Conservation (phyloP, 2,888 invertebrate species). For the Melieria omissa region DNA sequence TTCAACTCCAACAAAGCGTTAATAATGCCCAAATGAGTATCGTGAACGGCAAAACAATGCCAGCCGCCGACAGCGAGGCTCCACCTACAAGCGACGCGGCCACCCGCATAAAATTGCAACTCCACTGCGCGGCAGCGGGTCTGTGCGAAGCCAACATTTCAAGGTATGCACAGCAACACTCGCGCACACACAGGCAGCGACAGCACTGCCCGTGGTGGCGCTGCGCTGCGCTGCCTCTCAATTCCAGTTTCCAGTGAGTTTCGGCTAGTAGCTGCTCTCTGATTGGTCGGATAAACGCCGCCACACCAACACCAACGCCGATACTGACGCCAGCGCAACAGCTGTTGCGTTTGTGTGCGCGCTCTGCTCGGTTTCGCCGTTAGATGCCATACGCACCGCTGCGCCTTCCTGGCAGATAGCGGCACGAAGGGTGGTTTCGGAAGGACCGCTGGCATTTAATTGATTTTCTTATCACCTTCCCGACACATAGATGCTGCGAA, state of each 20-base stretch:
- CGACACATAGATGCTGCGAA: too few relatives aligned
- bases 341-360: neutral
- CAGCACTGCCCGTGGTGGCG: too few relatives aligned
- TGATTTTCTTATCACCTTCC: too few relatives aligned
- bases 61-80: slow-evolving; percentile 47
- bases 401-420: too few relatives aligned
- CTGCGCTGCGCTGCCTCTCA: too few relatives aligned
- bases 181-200: neutral
- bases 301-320: neutral
- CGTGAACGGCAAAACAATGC: neutral
- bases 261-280: slow-evolving; percentile 22
- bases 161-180: neutral
- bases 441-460: too few relatives aligned
- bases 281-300: slow-evolving; percentile 36
- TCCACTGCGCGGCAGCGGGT: neutral
- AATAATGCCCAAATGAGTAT: neutral
- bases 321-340: neutral
- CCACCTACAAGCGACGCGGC: slow-evolving; percentile 53
- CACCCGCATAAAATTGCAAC: slow-evolving; percentile 21
- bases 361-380: neutral
- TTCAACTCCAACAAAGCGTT: neutral
- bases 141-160: neutral
- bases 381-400: too few relatives aligned
- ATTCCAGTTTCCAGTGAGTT: neutral
- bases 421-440: too few relatives aligned